Percentiles rank a stretch among this genome's conserved stretches.
phyloP scores from a whole-genome alignment of 2,888 invertebrate species.

The Busseola fusca region DNA sequence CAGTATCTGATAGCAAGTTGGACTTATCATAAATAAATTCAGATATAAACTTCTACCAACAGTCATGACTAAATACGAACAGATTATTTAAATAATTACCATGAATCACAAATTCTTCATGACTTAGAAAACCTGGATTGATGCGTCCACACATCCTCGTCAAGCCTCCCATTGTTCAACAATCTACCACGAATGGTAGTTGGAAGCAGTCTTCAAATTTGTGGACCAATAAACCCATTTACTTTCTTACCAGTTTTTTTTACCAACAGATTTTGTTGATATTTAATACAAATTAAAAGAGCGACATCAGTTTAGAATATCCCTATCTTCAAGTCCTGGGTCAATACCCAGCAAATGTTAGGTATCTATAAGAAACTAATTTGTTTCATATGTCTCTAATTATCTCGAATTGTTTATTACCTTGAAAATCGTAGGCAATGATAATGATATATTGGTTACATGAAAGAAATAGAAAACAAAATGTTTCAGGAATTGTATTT shows the following conservation, averaged over 20 bases:
- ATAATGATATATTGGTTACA: fast-evolving
- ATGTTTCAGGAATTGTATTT: not conserved
- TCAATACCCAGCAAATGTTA: not conserved
- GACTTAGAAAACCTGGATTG: not conserved
- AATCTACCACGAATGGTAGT: not conserved
- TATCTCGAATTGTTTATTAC: not conserved
- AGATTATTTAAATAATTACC: conserved; percentile 58
- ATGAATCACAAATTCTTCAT: conserved; percentile 14
- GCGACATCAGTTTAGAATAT: not conserved
- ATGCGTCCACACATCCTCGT: not conserved
- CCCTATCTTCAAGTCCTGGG: not conserved
- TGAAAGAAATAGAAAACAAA: not conserved
- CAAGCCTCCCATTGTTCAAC: not conserved
- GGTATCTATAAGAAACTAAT: not conserved
- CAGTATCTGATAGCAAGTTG: conserved; percentile 73
- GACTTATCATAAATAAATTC: conserved; percentile 74
- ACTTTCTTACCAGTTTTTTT: not conserved
- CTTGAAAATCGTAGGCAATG: not conserved
- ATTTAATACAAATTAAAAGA: not conserved
- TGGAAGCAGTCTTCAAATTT: not conserved
- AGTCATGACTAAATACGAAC: conserved; percentile 55
- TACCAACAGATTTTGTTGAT: too few relatives aligned
- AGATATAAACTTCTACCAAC: conserved; percentile 68
- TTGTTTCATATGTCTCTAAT: not conserved
- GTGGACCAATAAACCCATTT: not conserved